These are phyloP conservation scores for Malurus alboscapulatus DNA, from an alignment of 2,113 vertebrate genomes.

Conservation along the genomic window DNA sequence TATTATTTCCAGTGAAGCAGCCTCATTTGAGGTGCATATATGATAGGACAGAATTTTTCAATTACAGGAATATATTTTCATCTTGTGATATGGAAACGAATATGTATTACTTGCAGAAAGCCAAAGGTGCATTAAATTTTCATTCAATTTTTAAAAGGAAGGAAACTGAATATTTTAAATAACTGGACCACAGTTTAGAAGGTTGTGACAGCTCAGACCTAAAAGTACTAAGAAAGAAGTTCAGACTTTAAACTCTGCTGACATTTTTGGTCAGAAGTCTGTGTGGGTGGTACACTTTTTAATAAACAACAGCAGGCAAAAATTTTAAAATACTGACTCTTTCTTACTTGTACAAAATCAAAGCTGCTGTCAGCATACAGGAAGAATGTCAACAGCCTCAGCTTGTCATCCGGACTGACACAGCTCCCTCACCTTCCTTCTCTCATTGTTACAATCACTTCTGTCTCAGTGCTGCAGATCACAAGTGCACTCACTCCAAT, in stretches of 20 bases:
- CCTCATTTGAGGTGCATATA: not conserved
- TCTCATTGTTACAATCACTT: no score
- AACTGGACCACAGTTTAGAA: not conserved
- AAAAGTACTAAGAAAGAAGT: not conserved
- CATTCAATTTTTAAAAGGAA: not conserved
- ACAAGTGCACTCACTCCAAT: no score
- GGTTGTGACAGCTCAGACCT: not conserved
- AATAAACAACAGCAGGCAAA: not conserved
- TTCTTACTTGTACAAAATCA: no score
- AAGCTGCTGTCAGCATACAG: no score
- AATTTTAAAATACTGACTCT: not conserved
- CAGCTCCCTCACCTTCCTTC: no score
- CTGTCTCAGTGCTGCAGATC: no score
- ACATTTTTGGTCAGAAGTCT: not conserved
- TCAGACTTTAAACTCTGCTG: not conserved
- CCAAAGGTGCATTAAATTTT: not conserved
- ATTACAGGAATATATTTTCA: not conserved
- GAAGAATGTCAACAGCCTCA: no score
- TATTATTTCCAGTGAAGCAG: not conserved
- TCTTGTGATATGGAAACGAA: not conserved
- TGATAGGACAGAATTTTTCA: not conserved
- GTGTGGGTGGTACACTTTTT: not conserved
- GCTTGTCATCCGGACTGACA: no score
- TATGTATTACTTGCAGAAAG: not conserved
- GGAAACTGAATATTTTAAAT: not conserved